Evolutionary conservation across 2,113 vertebrate species (phyloP).

Genomic region (Phoenicopterus ruber): DNA sequence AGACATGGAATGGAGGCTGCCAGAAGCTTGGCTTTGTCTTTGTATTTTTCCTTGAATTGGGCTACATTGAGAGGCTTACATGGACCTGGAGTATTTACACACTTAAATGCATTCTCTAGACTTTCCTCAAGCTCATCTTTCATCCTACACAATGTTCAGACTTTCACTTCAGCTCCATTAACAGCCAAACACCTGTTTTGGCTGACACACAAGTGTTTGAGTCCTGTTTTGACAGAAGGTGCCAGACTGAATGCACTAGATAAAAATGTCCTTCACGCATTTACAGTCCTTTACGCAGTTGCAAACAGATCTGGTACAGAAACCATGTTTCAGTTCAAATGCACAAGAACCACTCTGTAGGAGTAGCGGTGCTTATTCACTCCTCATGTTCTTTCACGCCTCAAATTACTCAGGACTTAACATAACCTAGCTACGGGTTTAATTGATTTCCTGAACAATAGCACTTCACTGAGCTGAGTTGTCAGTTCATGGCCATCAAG

Average conservation of each 20-base stretch:
- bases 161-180: neutral
- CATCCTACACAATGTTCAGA: neutral
- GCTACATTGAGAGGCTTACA: neutral
- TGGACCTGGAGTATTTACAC: neutral
- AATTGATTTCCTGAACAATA: neutral
- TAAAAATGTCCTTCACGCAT: neutral
- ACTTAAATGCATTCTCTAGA: neutral
- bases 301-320: neutral
- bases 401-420: neutral
- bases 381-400: neutral
- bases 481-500: neutral
- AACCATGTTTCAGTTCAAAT: neutral
- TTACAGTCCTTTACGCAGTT: neutral
- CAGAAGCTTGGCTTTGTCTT: neutral
- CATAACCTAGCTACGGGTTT: neutral
- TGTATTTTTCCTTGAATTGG: neutral
- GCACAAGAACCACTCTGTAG: fast-evolving
- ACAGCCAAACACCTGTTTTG: neutral
- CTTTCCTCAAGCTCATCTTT: neutral
- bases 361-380: neutral
- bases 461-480: neutral
- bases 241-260: neutral
- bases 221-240: constrained; percentile 17
- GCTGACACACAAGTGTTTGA: neutral
- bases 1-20: neutral